A percentile compares a stretch with the other conserved stretches of the same genome.
Conservation (phyloP, 2,113 vertebrate species). For the Xiphias gladius region DNA sequence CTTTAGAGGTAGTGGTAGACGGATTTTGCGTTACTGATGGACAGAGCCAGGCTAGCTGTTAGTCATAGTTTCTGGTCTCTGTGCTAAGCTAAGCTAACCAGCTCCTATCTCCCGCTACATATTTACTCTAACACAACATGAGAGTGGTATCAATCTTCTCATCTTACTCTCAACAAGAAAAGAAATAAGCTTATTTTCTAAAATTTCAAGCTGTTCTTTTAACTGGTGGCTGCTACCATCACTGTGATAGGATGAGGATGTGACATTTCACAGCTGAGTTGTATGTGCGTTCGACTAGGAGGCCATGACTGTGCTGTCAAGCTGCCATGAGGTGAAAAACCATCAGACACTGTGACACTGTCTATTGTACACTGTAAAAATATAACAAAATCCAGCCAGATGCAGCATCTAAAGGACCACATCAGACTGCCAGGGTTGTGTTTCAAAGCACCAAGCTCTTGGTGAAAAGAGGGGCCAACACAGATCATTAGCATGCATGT, state of each 20-base stretch:
- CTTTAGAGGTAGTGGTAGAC: neutral
- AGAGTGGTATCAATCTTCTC: neutral
- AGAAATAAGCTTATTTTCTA: neutral
- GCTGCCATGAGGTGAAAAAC: conserved; percentile 51
- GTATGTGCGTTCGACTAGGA: neutral
- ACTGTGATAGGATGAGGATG: conserved; percentile 7
- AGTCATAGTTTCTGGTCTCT: neutral
- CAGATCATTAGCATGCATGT: conserved; percentile 78
- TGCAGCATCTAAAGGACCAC: conserved; percentile 40
- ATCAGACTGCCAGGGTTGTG: conserved; percentile 50
- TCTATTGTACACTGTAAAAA: conserved; percentile 49
- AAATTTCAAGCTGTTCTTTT: neutral
- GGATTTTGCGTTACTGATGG: neutral
- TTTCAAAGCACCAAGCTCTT: conserved; percentile 66
- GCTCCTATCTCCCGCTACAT: neutral
- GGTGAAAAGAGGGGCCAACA: conserved; percentile 69
- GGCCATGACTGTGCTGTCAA: conserved; percentile 19
- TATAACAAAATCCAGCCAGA: conserved; percentile 37
- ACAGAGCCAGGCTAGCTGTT: neutral
- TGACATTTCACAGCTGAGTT: conserved; percentile 40
- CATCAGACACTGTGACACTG: conserved; percentile 47
- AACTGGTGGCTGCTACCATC: conserved; percentile 24
- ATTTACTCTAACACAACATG: neutral
- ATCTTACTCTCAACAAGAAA: neutral
- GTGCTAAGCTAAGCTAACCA: neutral